Evolutionary conservation across 2,888 invertebrate genomes (phyloP), one percentile per base, ranked within the genome.

Genomic region (Agrotis puta): DNA sequence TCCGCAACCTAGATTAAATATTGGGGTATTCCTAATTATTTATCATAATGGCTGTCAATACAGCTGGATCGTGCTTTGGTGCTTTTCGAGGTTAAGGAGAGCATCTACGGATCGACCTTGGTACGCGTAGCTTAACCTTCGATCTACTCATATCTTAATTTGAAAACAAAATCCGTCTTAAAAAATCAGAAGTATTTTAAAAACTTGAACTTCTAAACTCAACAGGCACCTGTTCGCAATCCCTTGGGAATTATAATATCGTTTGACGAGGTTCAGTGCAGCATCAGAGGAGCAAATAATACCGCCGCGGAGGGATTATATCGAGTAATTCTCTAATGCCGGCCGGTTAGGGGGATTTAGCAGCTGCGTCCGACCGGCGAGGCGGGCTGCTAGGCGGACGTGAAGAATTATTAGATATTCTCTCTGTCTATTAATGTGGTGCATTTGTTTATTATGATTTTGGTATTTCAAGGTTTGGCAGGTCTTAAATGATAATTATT

Each of bases 281-380:
- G 67, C 43, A 71, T 48, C 73, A 57, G 50, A 66, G 66, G 77
- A 75, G 77, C 80, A 83, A 86, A 83, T 83, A 86, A 83, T 76
- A 70, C 76, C 70, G 69, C 72, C 81, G 56, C 69, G 43, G 62
- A 51, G 71, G 77, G 84, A 85, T 86, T 83, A 85, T 77, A 74
- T 68, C 71, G 74, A 80, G 76, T 78, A 83, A 86, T 85, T 77
- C 86, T 79, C 81, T 85, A 85, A 81, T 77, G 61, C 77, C 70
- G 73, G 73, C 53, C 66, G 80, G 78, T 71, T 77, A 75, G 68
- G 70, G 68, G 79, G 78, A 64, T 80, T 76, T 83, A 83, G 63
- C 82, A 83, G 66, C 85, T 83, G 85, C 54, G 74, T 63, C 70
- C 70, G 62, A 22, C 33, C 68, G 64, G 27, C 27, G 33, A n/a